A percentile compares a stretch with the other conserved stretches of the same genome.
Evolutionary conservation across 2,113 vertebrate genomes (phyloP).

Genomic region (Engraulis encrasicolus): DNA sequence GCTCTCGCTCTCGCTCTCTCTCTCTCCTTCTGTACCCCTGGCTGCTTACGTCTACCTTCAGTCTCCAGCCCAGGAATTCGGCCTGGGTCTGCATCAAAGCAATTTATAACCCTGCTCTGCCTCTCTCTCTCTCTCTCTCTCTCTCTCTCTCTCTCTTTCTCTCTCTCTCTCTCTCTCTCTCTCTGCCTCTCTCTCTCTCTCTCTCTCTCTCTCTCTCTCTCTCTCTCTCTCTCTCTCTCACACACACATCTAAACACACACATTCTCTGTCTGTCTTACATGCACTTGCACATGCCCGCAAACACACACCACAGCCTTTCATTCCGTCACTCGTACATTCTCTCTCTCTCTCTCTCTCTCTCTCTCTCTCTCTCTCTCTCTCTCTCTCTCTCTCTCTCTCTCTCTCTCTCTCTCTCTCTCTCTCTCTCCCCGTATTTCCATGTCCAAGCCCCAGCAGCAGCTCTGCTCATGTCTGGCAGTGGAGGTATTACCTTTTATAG

Average conservation of each 20-base stretch:
- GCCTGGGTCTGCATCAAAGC: slow-evolving; percentile 70
- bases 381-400: neutral
- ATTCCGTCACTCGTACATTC: too few relatives aligned
- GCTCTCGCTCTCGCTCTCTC: too few relatives aligned
- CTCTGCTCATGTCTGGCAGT: slow-evolving; percentile 66
- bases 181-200: neutral
- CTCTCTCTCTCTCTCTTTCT: neutral
- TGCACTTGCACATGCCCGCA: too few relatives aligned
- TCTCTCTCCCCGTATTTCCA: slow-evolving; percentile 52
- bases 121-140: slow-evolving; percentile 51
- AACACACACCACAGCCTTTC: too few relatives aligned
- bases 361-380: too few relatives aligned
- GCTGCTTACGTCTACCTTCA: slow-evolving; percentile 44
- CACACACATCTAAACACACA: neutral
- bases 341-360: too few relatives aligned
- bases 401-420: slow-evolving; percentile 24
- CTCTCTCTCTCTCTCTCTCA: neutral
- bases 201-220: neutral
- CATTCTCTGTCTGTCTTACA: neutral
- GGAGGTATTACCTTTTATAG: slow-evolving; percentile 79
- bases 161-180: neutral
- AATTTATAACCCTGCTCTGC: slow-evolving; percentile 70
- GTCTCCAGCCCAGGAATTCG: slow-evolving; percentile 66
- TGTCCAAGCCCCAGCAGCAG: too few relatives aligned
- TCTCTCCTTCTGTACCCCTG: neutral